phyloP scores from a whole-genome alignment of 1,140 invertebrate species.

The Pseudomyrmex concolor region DNA sequence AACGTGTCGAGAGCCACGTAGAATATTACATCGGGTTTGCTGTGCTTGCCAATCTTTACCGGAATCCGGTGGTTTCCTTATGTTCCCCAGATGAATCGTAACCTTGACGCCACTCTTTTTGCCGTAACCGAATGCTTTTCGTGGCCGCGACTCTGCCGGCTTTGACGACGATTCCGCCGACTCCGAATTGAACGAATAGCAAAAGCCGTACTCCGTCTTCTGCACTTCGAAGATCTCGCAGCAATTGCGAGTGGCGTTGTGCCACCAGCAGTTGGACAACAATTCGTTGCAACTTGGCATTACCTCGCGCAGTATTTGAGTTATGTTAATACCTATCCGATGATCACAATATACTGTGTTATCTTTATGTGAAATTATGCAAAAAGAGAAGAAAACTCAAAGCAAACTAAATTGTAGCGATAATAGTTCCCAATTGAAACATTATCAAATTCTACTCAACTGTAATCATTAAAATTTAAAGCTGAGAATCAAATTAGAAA shows the following conservation, averaged over 20 bases:
- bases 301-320: constrained; percentile 31
- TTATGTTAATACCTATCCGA: constrained; percentile 33
- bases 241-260: constrained; percentile 36
- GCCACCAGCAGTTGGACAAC: constrained; percentile 53
- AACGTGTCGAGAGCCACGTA: background rate
- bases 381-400: background rate
- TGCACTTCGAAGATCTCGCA: constrained; percentile 58
- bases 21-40: constrained; percentile 40
- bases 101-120: constrained; percentile 55
- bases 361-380: background rate
- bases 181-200: constrained; percentile 59
- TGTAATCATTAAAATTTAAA: background rate
- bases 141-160: constrained; percentile 31
- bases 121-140: constrained; percentile 39
- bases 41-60: constrained; percentile 5
- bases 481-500: background rate
- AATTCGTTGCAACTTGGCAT: constrained; percentile 47
- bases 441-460: too few species aligned
- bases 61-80: constrained; percentile 56
- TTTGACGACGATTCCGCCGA: background rate
- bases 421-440: too few species aligned
- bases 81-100: constrained; percentile 48
- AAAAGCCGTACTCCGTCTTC: constrained; percentile 51
- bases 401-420: too few species aligned
- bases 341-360: background rate